Base-by-base conservation (phyloP, 2,113 vertebrate species). In the Anhinga rufa region DNA sequence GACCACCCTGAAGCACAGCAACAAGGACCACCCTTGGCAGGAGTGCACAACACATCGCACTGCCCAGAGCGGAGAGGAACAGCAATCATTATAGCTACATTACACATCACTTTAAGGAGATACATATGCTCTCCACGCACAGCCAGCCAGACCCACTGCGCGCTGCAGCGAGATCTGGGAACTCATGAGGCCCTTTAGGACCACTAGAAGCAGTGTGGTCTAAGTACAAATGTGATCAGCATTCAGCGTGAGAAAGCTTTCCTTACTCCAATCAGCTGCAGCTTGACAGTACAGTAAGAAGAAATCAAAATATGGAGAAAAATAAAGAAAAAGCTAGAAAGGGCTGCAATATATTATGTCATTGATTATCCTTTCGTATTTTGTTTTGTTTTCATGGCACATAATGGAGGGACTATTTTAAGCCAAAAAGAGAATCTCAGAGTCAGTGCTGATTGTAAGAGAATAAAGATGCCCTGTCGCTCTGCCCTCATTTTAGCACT, bases 21-120 rank as follows among this genome's bases (percentile, higher is more conserved):
- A 10, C 40, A 38, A 29, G 64, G 40, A 22, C 10, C 0, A 21
- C 44, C 60, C 69, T 42, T 44, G 72, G 84, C 82, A 95, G 66
- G 16, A 32, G 44, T 2, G 12, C n/a, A 9, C 28, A 25, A 32
- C 34, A 6, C 18, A 6, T 2, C 3, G 1, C 1, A 2, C 38
- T 72, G 71, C 62, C 61, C 62, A 9, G 54, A 21, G 57, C 6
- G 0, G 49, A 32, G 32, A 32, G 77, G 19, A 51, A 5, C 44
- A 40, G 79, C 82, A 28, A 19, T 8, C 52, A 4, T 49, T 4
- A 9, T 4, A 5, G 57, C 19, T 54, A 9, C 54, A 18, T 25
- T 54, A 12, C 44, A 17, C 0, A 7, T 20, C 69, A 13, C 55
- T 48, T 14, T 12, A 58, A 38, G 83, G 70, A 22, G 6, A 26